Conservation (phyloP, 2,113 vertebrate species). For the Macrotus californicus region DNA sequence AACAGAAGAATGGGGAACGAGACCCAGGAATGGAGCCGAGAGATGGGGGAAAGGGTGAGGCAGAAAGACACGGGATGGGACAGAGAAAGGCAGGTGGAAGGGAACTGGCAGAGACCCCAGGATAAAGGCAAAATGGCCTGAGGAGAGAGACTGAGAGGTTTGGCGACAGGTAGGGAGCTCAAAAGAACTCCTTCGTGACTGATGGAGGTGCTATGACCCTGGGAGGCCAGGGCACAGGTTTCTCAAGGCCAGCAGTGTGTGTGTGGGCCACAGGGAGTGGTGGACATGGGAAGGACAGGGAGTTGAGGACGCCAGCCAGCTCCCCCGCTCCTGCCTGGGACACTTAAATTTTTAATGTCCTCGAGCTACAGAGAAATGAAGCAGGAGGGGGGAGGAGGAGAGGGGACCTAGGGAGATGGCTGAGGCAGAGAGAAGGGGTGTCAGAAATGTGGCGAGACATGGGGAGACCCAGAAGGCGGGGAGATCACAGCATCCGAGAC, state of each 20-base stretch:
- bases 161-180: not conserved
- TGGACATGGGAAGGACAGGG: not conserved
- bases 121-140: not conserved
- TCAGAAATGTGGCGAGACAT: not conserved
- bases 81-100: too few relatives aligned
- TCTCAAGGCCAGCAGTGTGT: slow-evolving; percentile 12
- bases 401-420: not conserved
- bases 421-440: not conserved
- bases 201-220: not conserved
- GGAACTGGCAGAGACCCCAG: not conserved
- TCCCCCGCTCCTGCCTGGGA: slow-evolving; percentile 24
- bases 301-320: not conserved
- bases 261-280: not conserved
- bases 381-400: slow-evolving; percentile 30
- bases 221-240: not conserved
- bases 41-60: not conserved
- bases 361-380: slow-evolving; percentile 35
- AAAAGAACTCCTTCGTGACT: not conserved
- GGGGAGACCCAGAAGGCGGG: not conserved
- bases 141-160: not conserved
- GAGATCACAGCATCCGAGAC: not conserved
- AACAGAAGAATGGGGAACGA: not conserved
- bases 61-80: not conserved
- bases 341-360: slow-evolving; percentile 72
- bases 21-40: not conserved